These are phyloP conservation scores for Bolinopsis microptera DNA, from an alignment of 37 sponge, comb jelly and placozoan species.

Conservation along the genomic window DNA sequence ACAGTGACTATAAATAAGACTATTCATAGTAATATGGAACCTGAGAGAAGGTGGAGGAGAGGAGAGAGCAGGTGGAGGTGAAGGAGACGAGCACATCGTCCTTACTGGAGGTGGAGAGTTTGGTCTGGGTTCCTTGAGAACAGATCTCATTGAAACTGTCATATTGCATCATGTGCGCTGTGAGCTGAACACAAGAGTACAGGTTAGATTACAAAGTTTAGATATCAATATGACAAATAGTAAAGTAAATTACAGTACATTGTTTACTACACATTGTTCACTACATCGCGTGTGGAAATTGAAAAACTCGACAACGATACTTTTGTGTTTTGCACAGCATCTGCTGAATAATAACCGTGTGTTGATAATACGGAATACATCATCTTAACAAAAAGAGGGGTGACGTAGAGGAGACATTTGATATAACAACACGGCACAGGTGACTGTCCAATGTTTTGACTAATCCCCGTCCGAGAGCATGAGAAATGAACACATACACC, in stretches of 20 bases:
- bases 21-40: too few species aligned
- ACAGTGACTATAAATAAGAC: too few species aligned
- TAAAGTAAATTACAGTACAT: too few species aligned
- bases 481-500: background rate
- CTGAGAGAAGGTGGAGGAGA: conserved; percentile 1
- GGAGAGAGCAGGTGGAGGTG: background rate
- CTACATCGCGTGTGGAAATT: background rate
- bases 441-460: background rate
- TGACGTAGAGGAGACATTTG: background rate
- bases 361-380: background rate
- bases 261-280: too few species aligned
- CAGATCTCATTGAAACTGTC: background rate
- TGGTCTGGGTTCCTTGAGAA: conserved; percentile 15
- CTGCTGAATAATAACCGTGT: background rate
- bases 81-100: conserved; percentile 16
- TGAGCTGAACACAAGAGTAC: too few species aligned
- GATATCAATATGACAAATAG: too few species aligned
- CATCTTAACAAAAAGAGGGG: background rate
- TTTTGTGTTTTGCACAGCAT: background rate
- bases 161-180: background rate
- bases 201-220: too few species aligned
- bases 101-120: conserved; percentile 17
- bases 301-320: background rate
- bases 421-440: background rate
- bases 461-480: background rate